Percentiles rank a stretch among this genome's conserved stretches.
Evolutionary conservation across 2,888 invertebrate genomes (phyloP).

Genomic region (Eucera pruinosa): DNA sequence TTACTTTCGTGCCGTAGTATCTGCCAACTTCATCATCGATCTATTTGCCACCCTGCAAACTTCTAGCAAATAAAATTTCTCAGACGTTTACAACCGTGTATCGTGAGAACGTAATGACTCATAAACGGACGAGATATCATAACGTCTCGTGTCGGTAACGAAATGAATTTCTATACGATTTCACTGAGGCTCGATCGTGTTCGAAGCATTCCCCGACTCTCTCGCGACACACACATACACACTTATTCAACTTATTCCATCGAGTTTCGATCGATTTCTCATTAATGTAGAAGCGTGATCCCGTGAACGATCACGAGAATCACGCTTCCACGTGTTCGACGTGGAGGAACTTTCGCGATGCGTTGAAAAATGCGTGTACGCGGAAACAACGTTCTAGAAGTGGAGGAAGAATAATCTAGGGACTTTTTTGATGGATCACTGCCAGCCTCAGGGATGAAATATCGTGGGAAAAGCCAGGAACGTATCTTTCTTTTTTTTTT

Average conservation of each 20-base stretch:
- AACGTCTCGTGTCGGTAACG: conserved; percentile 1
- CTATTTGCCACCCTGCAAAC: neutral
- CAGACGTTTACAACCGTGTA: conserved; percentile 1
- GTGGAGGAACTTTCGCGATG: conserved; percentile 21
- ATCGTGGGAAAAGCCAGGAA: conserved; percentile 37
- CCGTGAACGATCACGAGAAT: conserved; percentile 24
- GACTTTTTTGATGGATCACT: conserved; percentile 17
- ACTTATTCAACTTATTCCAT: neutral
- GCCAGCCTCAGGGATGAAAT: conserved; percentile 17
- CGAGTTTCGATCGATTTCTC: conserved; percentile 49
- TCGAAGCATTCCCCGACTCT: conserved; percentile 18
- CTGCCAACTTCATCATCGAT: no score
- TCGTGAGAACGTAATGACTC: conserved; percentile 30
- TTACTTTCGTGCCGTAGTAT: no score
- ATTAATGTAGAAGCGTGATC: conserved; percentile 41
- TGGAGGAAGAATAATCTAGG: neutral
- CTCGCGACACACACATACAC: neutral
- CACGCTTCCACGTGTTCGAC: conserved; percentile 21
- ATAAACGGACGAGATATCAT: conserved; percentile 5
- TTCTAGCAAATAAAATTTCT: neutral
- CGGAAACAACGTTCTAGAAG: neutral
- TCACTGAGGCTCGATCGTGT: conserved; percentile 33
- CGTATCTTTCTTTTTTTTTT: conserved; percentile 2
- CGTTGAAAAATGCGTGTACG: conserved; percentile 19
- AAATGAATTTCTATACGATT: conserved; percentile 49